These are phyloP conservation scores for Hippolais icterina DNA, from an alignment of 2,113 vertebrate genomes.

Conservation along the genomic window DNA sequence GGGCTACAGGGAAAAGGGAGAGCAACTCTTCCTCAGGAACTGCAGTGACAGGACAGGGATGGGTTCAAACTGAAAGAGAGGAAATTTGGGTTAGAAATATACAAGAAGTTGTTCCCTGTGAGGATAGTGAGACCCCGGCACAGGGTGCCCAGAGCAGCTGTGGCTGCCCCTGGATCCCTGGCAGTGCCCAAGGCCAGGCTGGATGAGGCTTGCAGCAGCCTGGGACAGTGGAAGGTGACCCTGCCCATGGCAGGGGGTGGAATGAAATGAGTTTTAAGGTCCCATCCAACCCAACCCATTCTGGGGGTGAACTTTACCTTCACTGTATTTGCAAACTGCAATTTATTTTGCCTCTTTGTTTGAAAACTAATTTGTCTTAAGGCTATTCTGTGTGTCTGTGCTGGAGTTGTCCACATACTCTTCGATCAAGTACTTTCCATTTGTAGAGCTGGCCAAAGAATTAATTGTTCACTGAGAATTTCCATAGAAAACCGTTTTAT, in stretches of 20 bases:
- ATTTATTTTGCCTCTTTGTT: not conserved
- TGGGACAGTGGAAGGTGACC: not conserved
- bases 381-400: not conserved
- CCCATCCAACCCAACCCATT: not conserved
- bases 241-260: not conserved
- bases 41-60: not conserved
- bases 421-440: not conserved
- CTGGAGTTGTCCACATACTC: not conserved
- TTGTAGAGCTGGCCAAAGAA: not conserved
- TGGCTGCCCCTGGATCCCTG: not conserved
- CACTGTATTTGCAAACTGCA: not conserved
- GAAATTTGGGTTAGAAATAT: not conserved
- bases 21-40: not conserved
- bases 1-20: not conserved
- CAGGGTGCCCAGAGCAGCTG: not conserved
- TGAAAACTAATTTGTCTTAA: not conserved
- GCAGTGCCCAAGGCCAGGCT: rapidly evolving
- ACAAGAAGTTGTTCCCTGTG: not conserved
- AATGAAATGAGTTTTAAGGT: not conserved
- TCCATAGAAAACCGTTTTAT: not conserved
- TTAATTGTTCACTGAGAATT: not conserved
- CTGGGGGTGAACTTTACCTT: not conserved
- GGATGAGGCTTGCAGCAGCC: rapidly evolving
- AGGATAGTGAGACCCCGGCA: not conserved
- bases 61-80: not conserved